A percentile compares a stretch with the other conserved stretches of the same genome.
phyloP scores from a whole-genome alignment of 2,113 vertebrate species.

The Dascyllus trimaculatus region DNA sequence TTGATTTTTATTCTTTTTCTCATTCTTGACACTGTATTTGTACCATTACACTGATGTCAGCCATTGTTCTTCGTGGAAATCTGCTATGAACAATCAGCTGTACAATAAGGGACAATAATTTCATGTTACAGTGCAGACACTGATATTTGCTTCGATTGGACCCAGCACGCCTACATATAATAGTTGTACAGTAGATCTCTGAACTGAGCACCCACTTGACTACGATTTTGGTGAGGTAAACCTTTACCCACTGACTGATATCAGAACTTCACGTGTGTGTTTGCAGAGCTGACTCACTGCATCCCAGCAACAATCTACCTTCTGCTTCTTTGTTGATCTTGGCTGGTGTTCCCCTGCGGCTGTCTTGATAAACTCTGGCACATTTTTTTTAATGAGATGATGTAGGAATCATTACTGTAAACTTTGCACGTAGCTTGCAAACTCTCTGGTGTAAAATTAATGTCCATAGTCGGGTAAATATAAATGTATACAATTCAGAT shows the following conservation, averaged over 20 bases:
- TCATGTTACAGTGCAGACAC: not conserved
- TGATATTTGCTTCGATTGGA: not conserved
- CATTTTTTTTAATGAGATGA: not conserved
- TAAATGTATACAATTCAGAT: not conserved
- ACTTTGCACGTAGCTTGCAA: not conserved
- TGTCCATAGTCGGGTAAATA: not conserved
- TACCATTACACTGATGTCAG: too few species aligned
- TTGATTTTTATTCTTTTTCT: not conserved
- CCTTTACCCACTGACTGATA: not conserved
- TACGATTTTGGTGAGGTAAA: not conserved
- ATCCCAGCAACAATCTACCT: not conserved
- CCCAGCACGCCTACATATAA: not conserved
- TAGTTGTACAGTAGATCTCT: not conserved
- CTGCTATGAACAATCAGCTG: not conserved
- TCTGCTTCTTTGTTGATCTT: not conserved
- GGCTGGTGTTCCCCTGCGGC: not conserved
- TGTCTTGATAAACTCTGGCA: not conserved
- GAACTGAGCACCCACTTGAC: not conserved
- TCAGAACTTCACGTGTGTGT: not conserved
- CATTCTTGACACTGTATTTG: too few species aligned
- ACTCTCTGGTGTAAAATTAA: not conserved
- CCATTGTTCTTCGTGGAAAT: not conserved
- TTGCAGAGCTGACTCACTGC: not conserved
- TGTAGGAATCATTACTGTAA: too few species aligned
- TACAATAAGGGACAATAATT: not conserved